Percentiles rank a stretch among this genome's conserved stretches.
Conservation (phyloP, 2,888 invertebrate genomes). For the Lasioglossum vierecki region DNA sequence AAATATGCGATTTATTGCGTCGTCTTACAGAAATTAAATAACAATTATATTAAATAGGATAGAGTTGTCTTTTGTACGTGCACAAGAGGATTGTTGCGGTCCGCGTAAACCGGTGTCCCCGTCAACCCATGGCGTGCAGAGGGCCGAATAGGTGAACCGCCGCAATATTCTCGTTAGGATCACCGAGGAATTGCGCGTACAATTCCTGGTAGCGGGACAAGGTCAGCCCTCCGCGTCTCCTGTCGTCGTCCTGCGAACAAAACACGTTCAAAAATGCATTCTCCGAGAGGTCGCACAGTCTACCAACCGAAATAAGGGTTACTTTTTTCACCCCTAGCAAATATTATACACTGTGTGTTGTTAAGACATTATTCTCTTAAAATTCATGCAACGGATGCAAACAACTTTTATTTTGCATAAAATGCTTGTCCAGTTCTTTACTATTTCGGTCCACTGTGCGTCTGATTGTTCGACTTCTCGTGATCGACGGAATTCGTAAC, state of each 20-base stretch:
- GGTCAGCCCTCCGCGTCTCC: conserved; percentile 91
- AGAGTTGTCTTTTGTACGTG: conserved; percentile 60
- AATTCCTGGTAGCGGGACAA: conserved; percentile 92
- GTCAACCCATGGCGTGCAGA: conserved; percentile 85
- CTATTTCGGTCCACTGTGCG: background rate
- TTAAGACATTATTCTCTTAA: background rate
- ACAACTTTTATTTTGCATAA: background rate
- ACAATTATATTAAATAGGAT: conserved; percentile 54
- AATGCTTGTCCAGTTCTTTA: background rate
- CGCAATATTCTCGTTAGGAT: conserved; percentile 89
- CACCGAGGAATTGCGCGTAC: conserved; percentile 92
- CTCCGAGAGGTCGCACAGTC: background rate
- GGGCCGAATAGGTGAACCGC: conserved; percentile 93
- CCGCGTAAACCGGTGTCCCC: background rate
- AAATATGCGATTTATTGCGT: conserved; percentile 65
- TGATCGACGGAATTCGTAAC: background rate
- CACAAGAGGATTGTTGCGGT: background rate
- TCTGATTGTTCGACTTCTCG: background rate
- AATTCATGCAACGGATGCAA: background rate
- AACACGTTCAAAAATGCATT: background rate
- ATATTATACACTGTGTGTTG: background rate
- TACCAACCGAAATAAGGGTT: background rate
- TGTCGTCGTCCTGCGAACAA: conserved; percentile 90
- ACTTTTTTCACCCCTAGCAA: background rate
- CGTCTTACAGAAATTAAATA: conserved; percentile 54